Evolutionary conservation across 2,113 vertebrate genomes (phyloP).

Genomic region (Ifrita kowaldi): DNA sequence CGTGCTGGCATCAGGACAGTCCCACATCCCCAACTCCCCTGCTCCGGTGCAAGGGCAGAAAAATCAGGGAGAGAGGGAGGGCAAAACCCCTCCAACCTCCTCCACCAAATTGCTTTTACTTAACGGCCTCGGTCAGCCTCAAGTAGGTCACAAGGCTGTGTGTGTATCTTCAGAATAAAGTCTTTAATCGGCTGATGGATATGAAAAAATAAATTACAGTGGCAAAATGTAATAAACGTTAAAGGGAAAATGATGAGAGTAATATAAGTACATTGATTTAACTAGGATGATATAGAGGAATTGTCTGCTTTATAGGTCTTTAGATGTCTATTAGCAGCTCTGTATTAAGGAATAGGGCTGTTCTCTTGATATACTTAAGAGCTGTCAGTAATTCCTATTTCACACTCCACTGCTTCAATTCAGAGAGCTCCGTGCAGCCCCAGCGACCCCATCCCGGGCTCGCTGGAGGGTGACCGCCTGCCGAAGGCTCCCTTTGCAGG

Average conservation of each 20-base stretch:
- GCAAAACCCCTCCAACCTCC: background rate
- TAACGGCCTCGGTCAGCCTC: conserved; percentile 70
- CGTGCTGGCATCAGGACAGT: rapidly evolving
- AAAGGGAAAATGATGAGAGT: conserved; percentile 86
- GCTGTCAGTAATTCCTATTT: conserved; percentile 84
- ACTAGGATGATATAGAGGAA: conserved; percentile 84
- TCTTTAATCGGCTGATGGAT: conserved; percentile 81
- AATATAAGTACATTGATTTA: conserved; percentile 88
- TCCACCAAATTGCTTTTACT: conserved; percentile 41
- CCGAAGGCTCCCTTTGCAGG: conserved; percentile 7
- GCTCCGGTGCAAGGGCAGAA: background rate
- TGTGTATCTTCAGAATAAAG: conserved; percentile 79
- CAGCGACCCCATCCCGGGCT: conserved; percentile 71
- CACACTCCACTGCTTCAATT: conserved; percentile 79
- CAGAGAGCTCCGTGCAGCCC: conserved; percentile 66
- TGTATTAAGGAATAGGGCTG: conserved; percentile 79
- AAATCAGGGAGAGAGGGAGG: background rate
- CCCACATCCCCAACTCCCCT: background rate
- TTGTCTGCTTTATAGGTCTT: conserved; percentile 85
- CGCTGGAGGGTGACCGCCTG: conserved; percentile 69
- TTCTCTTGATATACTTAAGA: conserved; percentile 81
- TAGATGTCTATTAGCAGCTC: conserved; percentile 83
- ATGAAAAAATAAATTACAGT: conserved; percentile 82
- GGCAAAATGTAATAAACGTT: conserved; percentile 85
- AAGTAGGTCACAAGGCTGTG: conserved; percentile 74